Conservation (phyloP, 2,113 vertebrate genomes). For the Micronisus gabar region DNA sequence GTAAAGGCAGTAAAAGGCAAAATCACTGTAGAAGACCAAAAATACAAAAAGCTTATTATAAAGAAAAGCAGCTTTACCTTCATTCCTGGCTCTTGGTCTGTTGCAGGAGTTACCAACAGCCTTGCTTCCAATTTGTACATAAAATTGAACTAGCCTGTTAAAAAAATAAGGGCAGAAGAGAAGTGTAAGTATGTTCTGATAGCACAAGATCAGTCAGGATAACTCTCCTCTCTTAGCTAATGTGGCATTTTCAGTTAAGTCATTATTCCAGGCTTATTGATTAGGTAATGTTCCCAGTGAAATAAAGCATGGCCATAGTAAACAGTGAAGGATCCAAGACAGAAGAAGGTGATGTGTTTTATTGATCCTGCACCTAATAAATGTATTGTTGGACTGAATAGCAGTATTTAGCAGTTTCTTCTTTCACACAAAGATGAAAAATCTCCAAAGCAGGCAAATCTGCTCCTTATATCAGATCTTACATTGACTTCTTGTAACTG, state of each 20-base stretch:
- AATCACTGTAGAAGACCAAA: background rate
- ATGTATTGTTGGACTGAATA: background rate
- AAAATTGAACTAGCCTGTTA: slow-evolving; percentile 92
- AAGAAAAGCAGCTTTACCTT: slow-evolving; percentile 80
- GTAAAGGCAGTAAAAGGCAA: background rate
- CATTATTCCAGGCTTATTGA: background rate
- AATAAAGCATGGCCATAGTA: background rate
- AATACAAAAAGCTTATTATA: background rate
- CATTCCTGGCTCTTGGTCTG: slow-evolving; percentile 90
- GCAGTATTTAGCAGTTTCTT: background rate
- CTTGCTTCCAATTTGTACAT: slow-evolving; percentile 93
- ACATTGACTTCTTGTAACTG: background rate
- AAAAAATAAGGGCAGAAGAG: background rate
- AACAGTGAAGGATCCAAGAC: background rate
- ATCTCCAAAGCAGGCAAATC: background rate
- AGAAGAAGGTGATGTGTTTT: background rate
- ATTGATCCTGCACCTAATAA: background rate
- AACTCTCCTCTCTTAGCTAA: background rate
- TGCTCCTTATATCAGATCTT: background rate
- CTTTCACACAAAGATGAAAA: background rate
- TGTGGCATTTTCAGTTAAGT: background rate
- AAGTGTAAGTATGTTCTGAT: background rate
- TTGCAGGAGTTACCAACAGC: slow-evolving; percentile 87
- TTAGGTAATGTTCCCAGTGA: background rate
- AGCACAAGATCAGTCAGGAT: background rate